phyloP scores from a whole-genome alignment of 2,888 invertebrate species.

The Lathronympha strigana region DNA sequence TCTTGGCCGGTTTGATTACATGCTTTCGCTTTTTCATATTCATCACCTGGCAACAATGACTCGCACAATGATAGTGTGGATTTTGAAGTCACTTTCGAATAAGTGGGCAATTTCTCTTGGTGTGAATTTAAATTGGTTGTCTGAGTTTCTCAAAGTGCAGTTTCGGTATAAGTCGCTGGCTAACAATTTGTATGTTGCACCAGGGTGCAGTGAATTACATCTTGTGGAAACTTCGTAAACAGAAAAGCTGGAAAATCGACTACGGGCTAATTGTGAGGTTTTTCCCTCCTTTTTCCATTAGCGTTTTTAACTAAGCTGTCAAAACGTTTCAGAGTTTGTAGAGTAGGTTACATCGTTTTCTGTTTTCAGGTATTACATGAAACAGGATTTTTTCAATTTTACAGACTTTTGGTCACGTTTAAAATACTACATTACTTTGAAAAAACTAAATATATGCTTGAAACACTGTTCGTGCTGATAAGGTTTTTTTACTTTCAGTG shows the following conservation, averaged over 20 bases:
- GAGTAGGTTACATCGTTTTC: no score
- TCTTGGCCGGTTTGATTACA: no score
- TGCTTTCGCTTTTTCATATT: no score
- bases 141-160: conserved; percentile 19
- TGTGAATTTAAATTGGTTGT: conserved; percentile 1
- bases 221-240: conserved; percentile 18
- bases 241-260: conserved; percentile 17
- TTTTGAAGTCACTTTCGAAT: background rate
- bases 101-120: background rate
- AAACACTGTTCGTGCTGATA: no score
- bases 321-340: background rate
- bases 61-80: background rate
- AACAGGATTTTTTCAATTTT: no score
- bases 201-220: conserved; percentile 16
- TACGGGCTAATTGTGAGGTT: conserved; percentile 3
- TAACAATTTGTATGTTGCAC: conserved; percentile 22
- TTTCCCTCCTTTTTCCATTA: background rate
- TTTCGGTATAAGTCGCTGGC: conserved; percentile 5
- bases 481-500: no score
- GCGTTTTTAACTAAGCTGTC: background rate
- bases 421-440: no score
- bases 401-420: no score
- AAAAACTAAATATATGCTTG: no score
- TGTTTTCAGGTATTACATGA: no score
- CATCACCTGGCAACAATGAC: no score